Evolutionary conservation across 2,888 invertebrate genomes (phyloP).

Genomic region (Nephrotoma flavescens): DNA sequence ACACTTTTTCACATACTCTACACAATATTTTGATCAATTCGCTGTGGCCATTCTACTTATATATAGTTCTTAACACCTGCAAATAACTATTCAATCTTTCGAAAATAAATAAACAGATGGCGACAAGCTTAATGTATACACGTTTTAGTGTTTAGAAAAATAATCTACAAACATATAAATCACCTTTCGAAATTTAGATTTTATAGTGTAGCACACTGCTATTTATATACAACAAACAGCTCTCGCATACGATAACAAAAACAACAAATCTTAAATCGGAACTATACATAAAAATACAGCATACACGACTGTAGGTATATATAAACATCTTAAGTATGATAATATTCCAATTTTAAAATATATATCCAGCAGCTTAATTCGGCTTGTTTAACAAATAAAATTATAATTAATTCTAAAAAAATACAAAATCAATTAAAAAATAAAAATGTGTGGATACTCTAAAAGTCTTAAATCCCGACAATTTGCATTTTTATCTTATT

Average conservation of each 20-base stretch:
- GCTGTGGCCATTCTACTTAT: neutral
- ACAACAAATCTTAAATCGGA: neutral
- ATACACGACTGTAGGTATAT: neutral
- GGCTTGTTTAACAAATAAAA: neutral
- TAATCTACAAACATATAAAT: neutral
- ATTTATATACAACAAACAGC: neutral
- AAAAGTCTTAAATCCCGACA: neutral
- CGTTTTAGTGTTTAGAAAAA: neutral
- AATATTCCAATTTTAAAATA: neutral
- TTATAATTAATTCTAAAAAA: neutral
- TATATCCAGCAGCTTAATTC: neutral
- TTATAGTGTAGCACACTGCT: too few relatives aligned
- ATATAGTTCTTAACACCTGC: neutral
- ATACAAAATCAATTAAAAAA: neutral
- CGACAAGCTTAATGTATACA: neutral
- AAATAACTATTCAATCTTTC: neutral
- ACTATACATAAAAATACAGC: neutral
- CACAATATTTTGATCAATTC: neutral
- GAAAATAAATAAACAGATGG: neutral
- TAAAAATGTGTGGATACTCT: neutral
- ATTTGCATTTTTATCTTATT: neutral
- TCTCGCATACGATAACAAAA: neutral
- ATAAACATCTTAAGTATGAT: neutral
- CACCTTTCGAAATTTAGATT: neutral
- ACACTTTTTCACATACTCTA: too few relatives aligned